Base-by-base conservation (phyloP, 2,888 invertebrate species). In the Drosophila mulleri region DNA sequence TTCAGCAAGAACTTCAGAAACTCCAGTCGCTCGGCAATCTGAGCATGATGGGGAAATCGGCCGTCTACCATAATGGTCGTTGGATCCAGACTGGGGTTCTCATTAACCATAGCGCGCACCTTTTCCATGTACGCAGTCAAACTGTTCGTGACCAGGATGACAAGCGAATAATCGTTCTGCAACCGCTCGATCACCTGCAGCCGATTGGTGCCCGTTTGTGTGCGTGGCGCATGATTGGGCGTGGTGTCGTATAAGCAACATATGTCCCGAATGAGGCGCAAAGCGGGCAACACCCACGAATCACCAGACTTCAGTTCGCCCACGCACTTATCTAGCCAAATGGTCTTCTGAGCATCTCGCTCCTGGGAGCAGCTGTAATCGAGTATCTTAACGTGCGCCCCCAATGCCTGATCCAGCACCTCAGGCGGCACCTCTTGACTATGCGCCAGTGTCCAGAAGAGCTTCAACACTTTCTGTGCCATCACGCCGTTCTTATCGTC, bases 401-500 rank as follows among this genome's bases (percentile, higher is more conserved):
- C 96, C 80, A 99, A 94, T 2, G 99, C 98, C 92, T 98, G 98
- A 93, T 99, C 99, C 95, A 99, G 97, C 73, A 98, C 98, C 93
- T 99, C 99, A 3, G 98, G 98, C 67, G 98, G 97, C 65, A 98
- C 98, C 93, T 99, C 98, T 86, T 98, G 97, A 61, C 98, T 98
- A 93, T 98, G 98, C 7, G 98, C 98, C 92, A 99, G 94, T 92
- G 98, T 98, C 99, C 99, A 99, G 93, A 99, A 97, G 50, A 99
- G 94, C 72, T 97, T 97, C 85, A 99, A 94, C 56, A 98, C 98
- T 95, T 99, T 99, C 92, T 98, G 97, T 52, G 99, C 98, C 99
- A 99, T 99, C 12, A 98, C 98, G 58, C 99, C 99, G 93, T 99
- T 98, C 93, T 99, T 99, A 93, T 99, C 99, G 93, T 99, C 99